Percentiles rank a stretch among this genome's conserved stretches.
Evolutionary conservation across 2,113 vertebrate genomes (phyloP).

Genomic region (Jacana jacana): DNA sequence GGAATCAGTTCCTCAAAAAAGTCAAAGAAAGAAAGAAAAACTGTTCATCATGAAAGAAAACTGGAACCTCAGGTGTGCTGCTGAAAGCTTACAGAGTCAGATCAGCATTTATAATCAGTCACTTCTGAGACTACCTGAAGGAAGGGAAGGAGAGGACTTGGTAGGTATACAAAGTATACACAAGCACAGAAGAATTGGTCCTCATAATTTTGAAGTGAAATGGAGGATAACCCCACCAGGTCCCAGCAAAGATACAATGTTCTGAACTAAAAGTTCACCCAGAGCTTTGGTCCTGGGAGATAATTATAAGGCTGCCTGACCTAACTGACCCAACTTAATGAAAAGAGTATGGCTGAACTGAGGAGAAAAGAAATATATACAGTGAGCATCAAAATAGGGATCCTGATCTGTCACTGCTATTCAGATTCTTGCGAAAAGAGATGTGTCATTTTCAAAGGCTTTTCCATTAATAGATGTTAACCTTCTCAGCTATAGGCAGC

Average conservation of each 20-base stretch:
- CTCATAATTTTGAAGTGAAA: background rate
- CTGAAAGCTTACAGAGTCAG: constrained; percentile 59
- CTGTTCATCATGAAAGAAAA: constrained; percentile 66
- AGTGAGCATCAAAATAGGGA: constrained; percentile 30
- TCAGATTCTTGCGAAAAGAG: background rate
- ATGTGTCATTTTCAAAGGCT: constrained; percentile 19
- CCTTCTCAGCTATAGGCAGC: background rate
- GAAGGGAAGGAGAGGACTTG: constrained; percentile 47
- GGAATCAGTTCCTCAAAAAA: constrained; percentile 65
- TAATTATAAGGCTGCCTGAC: constrained; percentile 54
- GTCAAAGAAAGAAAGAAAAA: constrained; percentile 65
- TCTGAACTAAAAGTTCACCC: constrained; percentile 60
- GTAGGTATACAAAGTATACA: constrained; percentile 55
- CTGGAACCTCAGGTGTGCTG: constrained; percentile 49
- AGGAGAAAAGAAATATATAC: constrained; percentile 49
- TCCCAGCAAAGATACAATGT: background rate
- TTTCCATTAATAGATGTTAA: constrained; percentile 46
- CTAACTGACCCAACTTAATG: constrained; percentile 29
- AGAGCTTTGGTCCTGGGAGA: constrained; percentile 42
- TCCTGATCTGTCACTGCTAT: constrained; percentile 58
- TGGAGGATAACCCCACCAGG: background rate
- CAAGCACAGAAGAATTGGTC: constrained; percentile 20
- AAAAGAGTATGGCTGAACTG: constrained; percentile 12
- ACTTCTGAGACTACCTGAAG: constrained; percentile 65
- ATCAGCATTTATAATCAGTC: constrained; percentile 65